Evolutionary conservation across 2,113 vertebrate species (phyloP).

Genomic region (Henicopernis longicauda): DNA sequence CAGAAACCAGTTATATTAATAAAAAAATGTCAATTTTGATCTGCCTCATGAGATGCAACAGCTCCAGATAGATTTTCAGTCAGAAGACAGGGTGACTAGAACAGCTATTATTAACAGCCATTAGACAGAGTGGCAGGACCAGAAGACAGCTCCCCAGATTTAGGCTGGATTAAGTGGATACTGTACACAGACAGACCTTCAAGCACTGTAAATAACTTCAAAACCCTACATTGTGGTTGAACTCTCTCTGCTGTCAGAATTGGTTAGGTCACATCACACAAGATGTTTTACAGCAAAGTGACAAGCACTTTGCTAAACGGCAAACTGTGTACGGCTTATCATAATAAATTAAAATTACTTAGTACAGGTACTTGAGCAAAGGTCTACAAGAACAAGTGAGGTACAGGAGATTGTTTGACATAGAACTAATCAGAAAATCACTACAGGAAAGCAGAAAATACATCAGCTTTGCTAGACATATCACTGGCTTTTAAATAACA

Average conservation of each 20-base stretch:
- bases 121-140: slow-evolving; percentile 35
- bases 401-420: neutral
- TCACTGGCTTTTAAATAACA: neutral
- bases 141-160: slow-evolving; percentile 41
- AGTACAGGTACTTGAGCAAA: neutral
- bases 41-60: slow-evolving; percentile 59
- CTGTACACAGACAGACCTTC: slow-evolving; percentile 33
- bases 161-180: slow-evolving; percentile 60
- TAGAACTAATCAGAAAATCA: neutral
- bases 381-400: neutral
- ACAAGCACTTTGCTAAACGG: slow-evolving; percentile 55
- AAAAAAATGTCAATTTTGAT: slow-evolving; percentile 66
- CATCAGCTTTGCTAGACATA: neutral
- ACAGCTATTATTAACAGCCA: slow-evolving; percentile 66
- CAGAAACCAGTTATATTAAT: slow-evolving; percentile 67
- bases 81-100: slow-evolving; percentile 32
- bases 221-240: slow-evolving; percentile 32
- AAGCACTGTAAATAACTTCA: slow-evolving; percentile 60
- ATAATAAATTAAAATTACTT: slow-evolving; percentile 53
- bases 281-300: slow-evolving; percentile 43
- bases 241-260: slow-evolving; percentile 57
- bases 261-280: slow-evolving; percentile 18
- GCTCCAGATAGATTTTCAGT: slow-evolving; percentile 62
- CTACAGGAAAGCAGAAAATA: neutral
- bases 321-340: neutral